phyloP scores from a whole-genome alignment of 2,888 invertebrate species.

The Theodoxus fluviatilis region DNA sequence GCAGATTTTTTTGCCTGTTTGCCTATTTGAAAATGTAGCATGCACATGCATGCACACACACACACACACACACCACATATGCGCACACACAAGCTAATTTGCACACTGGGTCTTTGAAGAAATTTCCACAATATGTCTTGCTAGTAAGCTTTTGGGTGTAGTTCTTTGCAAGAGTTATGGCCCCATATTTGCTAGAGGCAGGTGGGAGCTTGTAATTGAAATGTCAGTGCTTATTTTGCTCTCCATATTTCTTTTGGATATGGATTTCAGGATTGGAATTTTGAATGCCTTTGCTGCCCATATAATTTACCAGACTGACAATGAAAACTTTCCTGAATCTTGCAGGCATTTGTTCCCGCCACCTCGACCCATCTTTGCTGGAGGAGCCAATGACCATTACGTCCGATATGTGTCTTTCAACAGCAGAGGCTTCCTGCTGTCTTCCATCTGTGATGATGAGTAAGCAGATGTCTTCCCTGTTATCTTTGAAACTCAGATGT shows the following conservation, averaged over 20 bases:
- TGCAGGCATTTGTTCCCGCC: conserved; percentile 67
- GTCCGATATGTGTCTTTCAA: conserved; percentile 67
- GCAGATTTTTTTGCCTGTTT: no score
- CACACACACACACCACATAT: no score
- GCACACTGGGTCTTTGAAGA: no score
- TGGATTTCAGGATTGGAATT: not conserved
- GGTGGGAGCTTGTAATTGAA: no score
- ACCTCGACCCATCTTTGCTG: conserved; percentile 68
- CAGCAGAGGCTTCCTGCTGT: conserved; percentile 66
- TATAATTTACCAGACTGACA: not conserved
- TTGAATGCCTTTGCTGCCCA: not conserved
- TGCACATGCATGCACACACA: no score
- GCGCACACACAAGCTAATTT: no score
- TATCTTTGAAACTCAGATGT: no score
- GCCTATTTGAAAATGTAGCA: no score
- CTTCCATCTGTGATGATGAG: conserved; percentile 69
- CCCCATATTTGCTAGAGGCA: no score
- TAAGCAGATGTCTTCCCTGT: conserved; percentile 56
- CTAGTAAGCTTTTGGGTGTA: no score
- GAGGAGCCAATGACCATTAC: conserved; percentile 68
- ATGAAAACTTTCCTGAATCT: conserved; percentile 21
- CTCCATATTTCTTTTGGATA: not conserved
- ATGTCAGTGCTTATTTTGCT: not conserved
- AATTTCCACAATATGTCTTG: no score
- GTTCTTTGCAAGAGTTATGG: no score